These are phyloP conservation scores for Zygothrica quintamaculata DNA, from an alignment of 2,888 invertebrate genomes.

Conservation along the genomic window DNA sequence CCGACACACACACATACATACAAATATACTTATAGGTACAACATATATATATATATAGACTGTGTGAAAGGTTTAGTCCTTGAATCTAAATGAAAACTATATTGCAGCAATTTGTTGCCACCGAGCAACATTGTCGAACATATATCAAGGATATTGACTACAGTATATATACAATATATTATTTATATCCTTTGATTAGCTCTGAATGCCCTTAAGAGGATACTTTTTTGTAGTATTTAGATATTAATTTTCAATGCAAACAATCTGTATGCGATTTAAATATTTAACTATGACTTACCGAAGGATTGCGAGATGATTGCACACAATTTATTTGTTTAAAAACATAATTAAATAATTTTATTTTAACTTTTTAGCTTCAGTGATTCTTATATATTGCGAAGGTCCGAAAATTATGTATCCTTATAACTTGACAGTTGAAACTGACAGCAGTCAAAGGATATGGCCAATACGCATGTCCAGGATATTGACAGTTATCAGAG, in stretches of 20 bases:
- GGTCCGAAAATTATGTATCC: constrained; percentile 79
- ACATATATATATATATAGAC: background rate
- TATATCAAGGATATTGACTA: too few relatives aligned
- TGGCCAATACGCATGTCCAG: constrained; percentile 63
- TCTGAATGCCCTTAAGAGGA: too few relatives aligned
- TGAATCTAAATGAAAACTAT: background rate
- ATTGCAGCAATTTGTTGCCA: too few relatives aligned
- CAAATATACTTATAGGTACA: background rate
- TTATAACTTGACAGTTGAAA: constrained; percentile 60
- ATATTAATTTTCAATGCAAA: too few relatives aligned
- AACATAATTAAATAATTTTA: constrained; percentile 45
- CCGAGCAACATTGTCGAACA: too few relatives aligned
- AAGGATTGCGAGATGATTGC: constrained; percentile 10
- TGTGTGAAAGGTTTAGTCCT: background rate
- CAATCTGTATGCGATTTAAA: too few relatives aligned
- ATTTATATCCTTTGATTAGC: too few relatives aligned
- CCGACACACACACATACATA: background rate
- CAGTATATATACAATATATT: too few relatives aligned
- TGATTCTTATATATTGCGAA: constrained; percentile 54
- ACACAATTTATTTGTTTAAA: constrained; percentile 36
- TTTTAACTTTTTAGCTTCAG: constrained; percentile 21
- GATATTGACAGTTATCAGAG: constrained; percentile 58
- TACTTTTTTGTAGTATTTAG: too few relatives aligned
- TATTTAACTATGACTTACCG: constrained; percentile 35
- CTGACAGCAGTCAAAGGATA: constrained; percentile 51